These are phyloP conservation scores for Aphyosemion australe DNA, from an alignment of 2,113 vertebrate species.

Conservation along the genomic window DNA sequence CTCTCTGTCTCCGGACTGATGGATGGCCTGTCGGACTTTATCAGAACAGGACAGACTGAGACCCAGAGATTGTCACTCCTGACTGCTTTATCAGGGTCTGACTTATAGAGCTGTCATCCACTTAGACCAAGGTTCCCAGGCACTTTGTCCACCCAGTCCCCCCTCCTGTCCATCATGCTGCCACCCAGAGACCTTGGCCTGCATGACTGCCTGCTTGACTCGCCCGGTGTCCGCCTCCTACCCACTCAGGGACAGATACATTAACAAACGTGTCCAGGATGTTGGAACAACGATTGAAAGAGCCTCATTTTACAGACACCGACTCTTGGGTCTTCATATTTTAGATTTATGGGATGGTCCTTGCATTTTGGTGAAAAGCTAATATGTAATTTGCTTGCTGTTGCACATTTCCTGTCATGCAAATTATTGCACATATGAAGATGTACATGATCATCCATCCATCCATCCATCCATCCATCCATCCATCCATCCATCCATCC, in stretches of 20 bases:
- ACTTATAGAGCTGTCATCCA: slow-evolving; percentile 75
- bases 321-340: slow-evolving; percentile 35
- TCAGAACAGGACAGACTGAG: slow-evolving; percentile 74
- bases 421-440: too few species aligned
- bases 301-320: slow-evolving; percentile 32
- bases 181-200: slow-evolving; percentile 54
- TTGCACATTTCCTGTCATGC: too few species aligned
- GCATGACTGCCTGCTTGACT: slow-evolving; percentile 21
- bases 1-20: slow-evolving; percentile 66
- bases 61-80: slow-evolving; percentile 67
- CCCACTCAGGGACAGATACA: slow-evolving; percentile 40
- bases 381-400: too few species aligned
- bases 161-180: slow-evolving; percentile 53
- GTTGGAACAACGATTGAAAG: slow-evolving; percentile 28
- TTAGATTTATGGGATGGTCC: background rate
- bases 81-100: slow-evolving; percentile 72
- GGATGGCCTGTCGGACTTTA: slow-evolving; percentile 76
- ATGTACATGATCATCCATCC: slow-evolving; percentile 19
- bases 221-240: slow-evolving; percentile 13
- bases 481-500: too few species aligned
- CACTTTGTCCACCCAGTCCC: slow-evolving; percentile 31
- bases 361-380: background rate
- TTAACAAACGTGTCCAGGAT: slow-evolving; percentile 40
- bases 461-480: too few species aligned
- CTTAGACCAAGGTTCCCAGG: slow-evolving; percentile 65